Conservation (phyloP, 2,797 vertebrate genomes). For the Staurois parvus region DNA sequence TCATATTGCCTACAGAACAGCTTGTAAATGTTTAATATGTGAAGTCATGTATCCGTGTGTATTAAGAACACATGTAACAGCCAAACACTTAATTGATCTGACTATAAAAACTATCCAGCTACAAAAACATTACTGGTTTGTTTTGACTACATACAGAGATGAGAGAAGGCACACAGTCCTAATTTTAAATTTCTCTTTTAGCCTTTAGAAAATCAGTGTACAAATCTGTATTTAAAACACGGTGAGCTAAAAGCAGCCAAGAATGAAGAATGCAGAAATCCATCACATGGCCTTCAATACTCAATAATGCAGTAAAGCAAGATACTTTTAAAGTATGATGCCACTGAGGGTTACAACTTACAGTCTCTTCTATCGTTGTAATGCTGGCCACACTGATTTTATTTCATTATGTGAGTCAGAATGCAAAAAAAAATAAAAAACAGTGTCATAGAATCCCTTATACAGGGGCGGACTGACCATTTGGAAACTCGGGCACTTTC, state of each 20-base stretch:
- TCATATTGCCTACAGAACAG: neutral
- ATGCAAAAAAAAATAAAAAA: too few species aligned
- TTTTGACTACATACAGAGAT: neutral
- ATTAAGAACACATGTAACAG: neutral
- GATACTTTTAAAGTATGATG: too few species aligned
- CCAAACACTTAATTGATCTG: constrained; percentile 6
- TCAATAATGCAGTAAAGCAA: too few species aligned
- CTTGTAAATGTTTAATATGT: neutral
- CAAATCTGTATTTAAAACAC: neutral
- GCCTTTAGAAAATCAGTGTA: neutral
- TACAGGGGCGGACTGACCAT: too few species aligned
- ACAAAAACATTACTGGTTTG: neutral
- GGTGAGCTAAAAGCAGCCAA: neutral
- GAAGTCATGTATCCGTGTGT: neutral
- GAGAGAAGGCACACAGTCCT: neutral
- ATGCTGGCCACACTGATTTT: too few species aligned
- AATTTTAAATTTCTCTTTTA: neutral
- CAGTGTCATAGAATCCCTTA: too few species aligned
- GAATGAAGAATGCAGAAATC: neutral
- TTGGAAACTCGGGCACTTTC: too few species aligned
- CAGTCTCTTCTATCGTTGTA: too few species aligned
- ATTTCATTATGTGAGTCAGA: too few species aligned
- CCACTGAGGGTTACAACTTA: too few species aligned
- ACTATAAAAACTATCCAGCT: neutral
- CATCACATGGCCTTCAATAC: neutral